phyloP scores from a whole-genome alignment of 2,797 vertebrate species.

The Ctenopoma kingsleyae region DNA sequence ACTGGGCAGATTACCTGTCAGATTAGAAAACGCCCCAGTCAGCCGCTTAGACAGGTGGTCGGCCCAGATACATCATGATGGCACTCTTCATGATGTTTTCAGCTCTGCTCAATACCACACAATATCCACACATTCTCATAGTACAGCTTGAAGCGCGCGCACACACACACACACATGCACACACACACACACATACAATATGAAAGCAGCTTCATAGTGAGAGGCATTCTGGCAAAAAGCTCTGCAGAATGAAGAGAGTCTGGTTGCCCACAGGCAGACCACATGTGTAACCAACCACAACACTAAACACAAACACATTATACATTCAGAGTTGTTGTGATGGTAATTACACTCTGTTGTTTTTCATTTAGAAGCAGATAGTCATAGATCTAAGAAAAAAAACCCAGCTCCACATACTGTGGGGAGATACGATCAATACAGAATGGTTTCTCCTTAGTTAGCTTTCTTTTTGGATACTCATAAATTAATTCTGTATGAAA shows the following conservation, averaged over 20 bases:
- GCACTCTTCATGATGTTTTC: slow-evolving; percentile 14
- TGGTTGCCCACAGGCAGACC: not conserved
- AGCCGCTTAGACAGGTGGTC: slow-evolving; percentile 72
- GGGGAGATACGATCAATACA: slow-evolving; percentile 60
- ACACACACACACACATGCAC: slow-evolving; percentile 1
- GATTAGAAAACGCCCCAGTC: slow-evolving; percentile 81
- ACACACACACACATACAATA: slow-evolving; percentile 7
- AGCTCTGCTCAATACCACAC: slow-evolving; percentile 44
- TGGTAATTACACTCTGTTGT: slow-evolving; percentile 30
- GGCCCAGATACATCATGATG: slow-evolving; percentile 71
- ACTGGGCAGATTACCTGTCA: slow-evolving; percentile 83
- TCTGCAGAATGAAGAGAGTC: slow-evolving; percentile 3
- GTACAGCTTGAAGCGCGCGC: not conserved
- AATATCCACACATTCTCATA: not conserved
- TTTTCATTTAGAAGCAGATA: slow-evolving; percentile 57
- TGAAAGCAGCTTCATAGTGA: slow-evolving; percentile 3
- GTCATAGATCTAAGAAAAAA: slow-evolving; percentile 56
- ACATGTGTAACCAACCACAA: not conserved
- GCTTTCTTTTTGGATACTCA: slow-evolving; percentile 14
- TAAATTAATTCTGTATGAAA: slow-evolving; percentile 33
- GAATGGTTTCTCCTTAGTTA: slow-evolving; percentile 28
- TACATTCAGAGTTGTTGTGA: slow-evolving; percentile 8
- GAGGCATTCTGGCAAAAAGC: not conserved
- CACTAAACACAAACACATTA: not conserved
- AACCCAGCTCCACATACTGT: slow-evolving; percentile 41